These are phyloP conservation scores for Pseudochromis fuscus DNA, from an alignment of 2,797 vertebrate genomes.

Conservation along the genomic window DNA sequence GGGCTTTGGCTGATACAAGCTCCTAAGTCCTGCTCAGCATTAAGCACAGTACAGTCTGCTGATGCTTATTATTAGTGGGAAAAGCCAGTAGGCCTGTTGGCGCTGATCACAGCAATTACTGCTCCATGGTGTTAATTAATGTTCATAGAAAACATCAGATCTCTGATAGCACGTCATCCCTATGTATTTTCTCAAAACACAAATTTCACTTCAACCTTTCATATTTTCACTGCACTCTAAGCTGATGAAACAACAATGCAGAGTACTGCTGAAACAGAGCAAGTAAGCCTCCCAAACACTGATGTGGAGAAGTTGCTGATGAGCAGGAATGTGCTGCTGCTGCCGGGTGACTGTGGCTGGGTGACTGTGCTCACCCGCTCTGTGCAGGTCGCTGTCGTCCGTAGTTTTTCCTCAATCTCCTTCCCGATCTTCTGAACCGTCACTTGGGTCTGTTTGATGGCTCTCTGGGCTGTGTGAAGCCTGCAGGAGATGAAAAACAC, in stretches of 20 bases:
- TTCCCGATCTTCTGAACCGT: constrained; percentile 97
- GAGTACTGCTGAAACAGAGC: not conserved
- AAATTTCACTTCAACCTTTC: constrained; percentile 14
- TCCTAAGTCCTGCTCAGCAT: constrained; percentile 49
- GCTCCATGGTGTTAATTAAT: constrained; percentile 8
- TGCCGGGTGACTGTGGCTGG: too few relatives aligned
- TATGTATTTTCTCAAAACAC: constrained; percentile 20
- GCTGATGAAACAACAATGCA: not conserved
- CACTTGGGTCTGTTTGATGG: constrained; percentile 99
- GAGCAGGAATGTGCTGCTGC: not conserved
- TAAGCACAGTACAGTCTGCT: constrained; percentile 19
- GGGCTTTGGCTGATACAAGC: constrained; percentile 57
- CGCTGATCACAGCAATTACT: constrained; percentile 40
- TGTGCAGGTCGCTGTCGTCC: constrained; percentile 91
- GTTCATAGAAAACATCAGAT: constrained; percentile 1
- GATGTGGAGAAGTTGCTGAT: not conserved
- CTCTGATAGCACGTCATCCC: not conserved
- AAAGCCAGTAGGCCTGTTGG: constrained; percentile 21
- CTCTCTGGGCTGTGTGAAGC: constrained; percentile 97
- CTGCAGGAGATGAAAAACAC: constrained; percentile 77
- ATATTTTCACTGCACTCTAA: constrained; percentile 1
- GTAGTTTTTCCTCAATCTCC: constrained; percentile 98
- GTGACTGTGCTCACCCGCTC: constrained; percentile 88
- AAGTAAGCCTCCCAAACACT: not conserved
- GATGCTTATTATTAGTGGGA: constrained; percentile 50